Percentiles rank a stretch among this genome's conserved stretches.
phyloP scores from a whole-genome alignment of 2,888 invertebrate species.

The Gastrophysa polygoni region DNA sequence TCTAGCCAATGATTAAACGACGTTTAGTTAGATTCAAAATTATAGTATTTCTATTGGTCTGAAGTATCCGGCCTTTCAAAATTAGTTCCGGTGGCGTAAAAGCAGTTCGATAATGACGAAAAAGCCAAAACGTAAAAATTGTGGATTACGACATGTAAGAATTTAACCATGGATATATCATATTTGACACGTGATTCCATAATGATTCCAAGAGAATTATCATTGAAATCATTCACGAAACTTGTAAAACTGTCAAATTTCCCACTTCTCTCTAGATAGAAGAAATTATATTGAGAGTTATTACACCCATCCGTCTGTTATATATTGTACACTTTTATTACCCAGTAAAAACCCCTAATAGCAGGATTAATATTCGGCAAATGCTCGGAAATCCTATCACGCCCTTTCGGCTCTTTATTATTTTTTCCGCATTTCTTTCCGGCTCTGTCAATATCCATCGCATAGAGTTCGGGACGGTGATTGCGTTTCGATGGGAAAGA shows the following conservation, averaged over 20 bases:
- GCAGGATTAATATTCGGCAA: background rate
- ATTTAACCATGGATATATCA: no score
- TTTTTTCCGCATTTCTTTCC: conserved; percentile 1
- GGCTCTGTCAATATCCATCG: background rate
- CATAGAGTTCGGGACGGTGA: conserved; percentile 8
- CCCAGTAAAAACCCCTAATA: background rate
- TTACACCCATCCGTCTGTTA: background rate
- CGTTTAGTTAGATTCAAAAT: no score
- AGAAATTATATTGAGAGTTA: background rate
- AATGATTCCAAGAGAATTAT: no score
- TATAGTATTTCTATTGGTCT: no score
- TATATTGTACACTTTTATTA: background rate
- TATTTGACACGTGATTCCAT: no score
- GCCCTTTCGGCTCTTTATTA: background rate
- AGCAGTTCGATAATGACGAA: no score
- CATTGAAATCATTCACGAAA: no score
- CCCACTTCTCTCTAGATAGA: background rate
- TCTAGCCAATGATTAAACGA: no score
- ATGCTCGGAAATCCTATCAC: background rate
- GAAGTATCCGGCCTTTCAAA: no score
- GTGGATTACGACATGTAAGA: background rate
- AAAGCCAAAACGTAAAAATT: no score
- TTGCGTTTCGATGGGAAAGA: conserved; percentile 23
- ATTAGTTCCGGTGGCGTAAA: no score
- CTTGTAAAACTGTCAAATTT: background rate